Evolutionary conservation across 2,113 vertebrate genomes (phyloP).

Genomic region (Seriola dumerili): DNA sequence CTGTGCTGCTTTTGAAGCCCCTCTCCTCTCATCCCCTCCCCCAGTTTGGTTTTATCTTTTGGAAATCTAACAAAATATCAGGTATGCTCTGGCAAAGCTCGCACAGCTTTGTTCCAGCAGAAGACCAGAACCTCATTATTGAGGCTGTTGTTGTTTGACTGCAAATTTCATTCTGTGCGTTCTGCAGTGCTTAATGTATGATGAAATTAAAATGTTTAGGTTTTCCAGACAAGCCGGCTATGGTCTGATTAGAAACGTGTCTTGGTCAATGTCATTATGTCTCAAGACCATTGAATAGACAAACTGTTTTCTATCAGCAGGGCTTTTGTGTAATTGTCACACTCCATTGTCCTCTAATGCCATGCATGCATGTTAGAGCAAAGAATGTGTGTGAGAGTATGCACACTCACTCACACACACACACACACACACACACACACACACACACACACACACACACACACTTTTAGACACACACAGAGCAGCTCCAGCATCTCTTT

Average conservation of each 20-base stretch:
- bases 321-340: constrained; percentile 72
- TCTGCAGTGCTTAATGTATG: constrained; percentile 6
- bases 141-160: constrained; percentile 1
- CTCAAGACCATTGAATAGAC: constrained; percentile 56
- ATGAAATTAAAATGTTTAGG: constrained; percentile 31
- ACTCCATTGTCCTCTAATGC: constrained; percentile 68
- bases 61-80: constrained; percentile 62
- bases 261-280: constrained; percentile 63
- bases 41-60: constrained; percentile 57
- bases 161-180: constrained; percentile 1
- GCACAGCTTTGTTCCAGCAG: constrained; percentile 47
- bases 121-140: constrained; percentile 41
- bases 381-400: constrained; percentile 47
- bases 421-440: constrained; percentile 11
- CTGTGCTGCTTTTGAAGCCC: constrained; percentile 55
- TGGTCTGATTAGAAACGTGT: constrained; percentile 47
- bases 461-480: constrained; percentile 50
- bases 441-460: background rate
- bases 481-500: constrained; percentile 78
- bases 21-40: constrained; percentile 55
- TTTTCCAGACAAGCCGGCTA: constrained; percentile 30
- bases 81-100: constrained; percentile 51
- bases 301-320: constrained; percentile 62
- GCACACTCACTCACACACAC: background rate
- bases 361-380: constrained; percentile 63